Percentiles rank a stretch among this genome's conserved stretches.
Evolutionary conservation across 2,888 invertebrate species (phyloP).

Genomic region (Heliconius hortense): DNA sequence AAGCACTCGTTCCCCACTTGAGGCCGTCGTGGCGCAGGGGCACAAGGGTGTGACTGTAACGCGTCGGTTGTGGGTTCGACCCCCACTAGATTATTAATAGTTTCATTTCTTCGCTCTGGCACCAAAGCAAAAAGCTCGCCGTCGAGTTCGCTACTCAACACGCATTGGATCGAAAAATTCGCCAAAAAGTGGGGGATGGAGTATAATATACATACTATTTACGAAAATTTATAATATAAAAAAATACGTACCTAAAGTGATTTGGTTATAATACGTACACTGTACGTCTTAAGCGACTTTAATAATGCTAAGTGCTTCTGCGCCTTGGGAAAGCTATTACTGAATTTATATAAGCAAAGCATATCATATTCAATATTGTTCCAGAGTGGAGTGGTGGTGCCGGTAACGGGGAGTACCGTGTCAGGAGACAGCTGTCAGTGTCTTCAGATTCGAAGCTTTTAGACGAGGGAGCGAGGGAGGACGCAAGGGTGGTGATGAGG

Average conservation of each 20-base stretch:
- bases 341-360: slow-evolving; percentile 24
- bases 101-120: background rate
- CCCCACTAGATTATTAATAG: too few species aligned
- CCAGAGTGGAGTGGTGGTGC: slow-evolving; percentile 89
- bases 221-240: background rate
- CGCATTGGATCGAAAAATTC: too few species aligned
- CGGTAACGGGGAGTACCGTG: slow-evolving; percentile 88
- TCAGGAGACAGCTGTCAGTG: slow-evolving; percentile 94
- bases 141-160: too few species aligned
- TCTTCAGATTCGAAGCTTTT: slow-evolving; percentile 95
- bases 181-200: too few species aligned
- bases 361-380: slow-evolving; percentile 46
- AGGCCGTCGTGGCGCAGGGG: too few species aligned
- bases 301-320: slow-evolving; percentile 31
- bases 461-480: slow-evolving; percentile 94
- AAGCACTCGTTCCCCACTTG: too few species aligned
- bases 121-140: too few species aligned
- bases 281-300: slow-evolving; percentile 11
- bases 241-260: background rate
- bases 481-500: slow-evolving; percentile 93
- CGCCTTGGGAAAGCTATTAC: slow-evolving; percentile 36
- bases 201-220: too few species aligned
- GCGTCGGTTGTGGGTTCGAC: too few species aligned
- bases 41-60: too few species aligned
- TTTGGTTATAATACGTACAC: background rate